These are phyloP conservation scores for Papilio aristodemus DNA, from an alignment of 1,140 invertebrate genomes.

Conservation along the genomic window DNA sequence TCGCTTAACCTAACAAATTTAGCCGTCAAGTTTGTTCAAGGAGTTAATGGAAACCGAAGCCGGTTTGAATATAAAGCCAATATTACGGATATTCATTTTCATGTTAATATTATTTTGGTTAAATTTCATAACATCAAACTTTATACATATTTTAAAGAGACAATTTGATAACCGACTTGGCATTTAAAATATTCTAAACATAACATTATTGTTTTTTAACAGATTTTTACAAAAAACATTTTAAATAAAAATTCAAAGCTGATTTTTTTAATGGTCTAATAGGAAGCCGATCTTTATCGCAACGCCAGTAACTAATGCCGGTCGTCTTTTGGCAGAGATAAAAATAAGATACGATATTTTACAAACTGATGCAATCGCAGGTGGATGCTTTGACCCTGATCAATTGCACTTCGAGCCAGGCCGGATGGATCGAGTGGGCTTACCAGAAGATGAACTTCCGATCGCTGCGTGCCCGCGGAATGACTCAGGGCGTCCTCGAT, in stretches of 20 bases:
- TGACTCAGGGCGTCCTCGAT: constrained; percentile 98
- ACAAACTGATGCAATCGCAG: constrained; percentile 49
- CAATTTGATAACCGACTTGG: background rate
- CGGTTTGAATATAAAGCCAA: background rate
- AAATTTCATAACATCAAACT: background rate
- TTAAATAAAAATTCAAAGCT: too few species aligned
- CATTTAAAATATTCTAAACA: background rate
- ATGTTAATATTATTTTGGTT: background rate
- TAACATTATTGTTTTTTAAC: background rate
- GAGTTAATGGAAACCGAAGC: constrained; percentile 10
- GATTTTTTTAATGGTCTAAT: background rate
- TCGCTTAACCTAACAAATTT: constrained; percentile 18
- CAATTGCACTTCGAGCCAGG: constrained; percentile 94
- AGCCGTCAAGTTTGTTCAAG: constrained; percentile 16
- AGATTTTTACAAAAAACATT: too few species aligned
- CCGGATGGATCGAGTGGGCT: constrained; percentile 99
- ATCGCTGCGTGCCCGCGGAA: constrained; percentile 91
- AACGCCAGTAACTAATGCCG: background rate
- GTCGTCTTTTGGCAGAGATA: background rate
- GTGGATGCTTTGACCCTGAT: constrained; percentile 92
- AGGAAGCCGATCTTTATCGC: background rate
- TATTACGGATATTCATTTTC: constrained; percentile 1
- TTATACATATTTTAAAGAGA: background rate
- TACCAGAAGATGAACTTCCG: constrained; percentile 97
- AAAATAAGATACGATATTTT: background rate